These are phyloP conservation scores for Lycaon pictus DNA, from an alignment of 2,113 vertebrate species.

Conservation along the genomic window DNA sequence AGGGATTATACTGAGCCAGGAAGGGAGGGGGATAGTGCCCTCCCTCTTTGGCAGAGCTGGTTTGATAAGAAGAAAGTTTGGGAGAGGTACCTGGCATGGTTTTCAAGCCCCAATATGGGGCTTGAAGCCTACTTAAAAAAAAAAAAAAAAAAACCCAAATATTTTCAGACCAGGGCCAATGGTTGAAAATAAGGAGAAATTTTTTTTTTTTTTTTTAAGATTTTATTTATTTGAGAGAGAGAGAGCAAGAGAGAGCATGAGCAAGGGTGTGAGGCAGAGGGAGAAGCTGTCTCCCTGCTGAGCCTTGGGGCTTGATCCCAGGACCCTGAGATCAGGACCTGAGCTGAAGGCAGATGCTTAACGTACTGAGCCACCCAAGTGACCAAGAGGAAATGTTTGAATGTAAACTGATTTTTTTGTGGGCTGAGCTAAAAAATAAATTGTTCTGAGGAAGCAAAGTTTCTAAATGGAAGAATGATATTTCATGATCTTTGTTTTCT, in stretches of 20 bases:
- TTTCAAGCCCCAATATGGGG: not conserved
- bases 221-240: no score
- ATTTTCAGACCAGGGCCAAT: no score
- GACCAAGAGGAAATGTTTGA: not conserved
- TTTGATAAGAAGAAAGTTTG: not conserved
- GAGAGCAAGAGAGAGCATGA: no score
- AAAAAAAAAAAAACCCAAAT: not conserved
- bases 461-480: not conserved
- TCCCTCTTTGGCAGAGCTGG: not conserved
- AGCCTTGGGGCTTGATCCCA: no score
- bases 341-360: no score
- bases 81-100: not conserved
- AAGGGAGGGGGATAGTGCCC: fast-evolving
- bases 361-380: no score
- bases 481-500: not conserved
- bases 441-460: not conserved
- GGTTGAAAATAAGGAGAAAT: not conserved
- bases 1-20: not conserved
- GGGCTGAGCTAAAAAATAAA: not conserved
- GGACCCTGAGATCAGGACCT: no score
- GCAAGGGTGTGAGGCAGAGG: no score
- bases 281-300: no score
- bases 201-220: not conserved
- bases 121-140: not conserved
- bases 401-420: not conserved